Percentiles rank a stretch among this genome's conserved stretches.
These are phyloP conservation scores for Drosophila limbata DNA, from an alignment of 2,888 invertebrate genomes.

Conservation along the genomic window DNA sequence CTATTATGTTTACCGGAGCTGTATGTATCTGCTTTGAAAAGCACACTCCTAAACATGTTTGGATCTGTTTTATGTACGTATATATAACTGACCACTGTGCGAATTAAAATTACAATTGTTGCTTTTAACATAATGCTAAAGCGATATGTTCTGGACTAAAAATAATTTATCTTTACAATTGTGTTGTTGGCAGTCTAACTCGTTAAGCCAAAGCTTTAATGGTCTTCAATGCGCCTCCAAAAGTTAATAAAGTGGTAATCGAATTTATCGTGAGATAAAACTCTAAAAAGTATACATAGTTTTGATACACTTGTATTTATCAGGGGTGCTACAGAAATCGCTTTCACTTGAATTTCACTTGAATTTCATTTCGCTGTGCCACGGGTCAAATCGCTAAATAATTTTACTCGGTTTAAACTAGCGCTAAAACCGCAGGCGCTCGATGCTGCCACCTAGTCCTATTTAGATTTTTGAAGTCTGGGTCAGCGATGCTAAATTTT, in stretches of 20 bases:
- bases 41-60: neutral
- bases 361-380: too few relatives aligned
- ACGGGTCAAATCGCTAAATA: too few relatives aligned
- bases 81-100: neutral
- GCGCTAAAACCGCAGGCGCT: too few relatives aligned
- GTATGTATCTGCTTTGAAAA: neutral
- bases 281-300: too few relatives aligned
- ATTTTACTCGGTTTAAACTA: too few relatives aligned
- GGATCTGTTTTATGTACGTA: neutral
- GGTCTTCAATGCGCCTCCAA: neutral
- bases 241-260: neutral
- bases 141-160: constrained; percentile 7
- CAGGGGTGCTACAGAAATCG: too few relatives aligned
- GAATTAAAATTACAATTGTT: constrained; percentile 5
- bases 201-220: neutral
- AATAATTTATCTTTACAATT: neutral
- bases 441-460: too few relatives aligned
- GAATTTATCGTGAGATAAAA: neutral
- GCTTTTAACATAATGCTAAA: constrained; percentile 10
- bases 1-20: too few relatives aligned
- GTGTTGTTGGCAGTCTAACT: neutral
- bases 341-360: too few relatives aligned
- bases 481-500: too few relatives aligned
- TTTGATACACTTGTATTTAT: too few relatives aligned
- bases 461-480: too few relatives aligned